Evolutionary conservation across 2,888 invertebrate genomes (phyloP), one percentile per base, ranked within the genome.

Genomic region (Tetrapedia diversipes): DNA sequence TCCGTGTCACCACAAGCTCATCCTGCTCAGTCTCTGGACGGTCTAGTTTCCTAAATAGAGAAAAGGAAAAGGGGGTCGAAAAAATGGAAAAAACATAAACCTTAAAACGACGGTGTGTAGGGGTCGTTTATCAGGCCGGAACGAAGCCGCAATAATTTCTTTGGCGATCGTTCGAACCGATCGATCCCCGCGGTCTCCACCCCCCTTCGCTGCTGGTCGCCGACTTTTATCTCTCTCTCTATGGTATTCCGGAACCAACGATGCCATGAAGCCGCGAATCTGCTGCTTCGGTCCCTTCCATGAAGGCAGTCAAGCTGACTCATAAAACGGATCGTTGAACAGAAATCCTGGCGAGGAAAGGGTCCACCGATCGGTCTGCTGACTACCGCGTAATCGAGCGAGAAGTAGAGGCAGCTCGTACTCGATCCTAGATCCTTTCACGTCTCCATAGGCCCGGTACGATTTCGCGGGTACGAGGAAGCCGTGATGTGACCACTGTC

Each of bases 121-220:
- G 66, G 77, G 72, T 83, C 77, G 85, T 83, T 83, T 83, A 84
- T 83, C 79, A 72, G 82, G 71, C 79, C 78, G 86, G 84, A 86
- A 85, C 86, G 83, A 83, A 80, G 78, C 77, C 72, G 77, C 83
- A 82, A 77, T 86, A 78, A 81, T 85, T 86, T 86, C 85, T 87
- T 86, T 86, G 65, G 74, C 77, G 79, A 82, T 78, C 78, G 84
- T 86, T 87, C 83, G 79, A 79, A 79, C 68, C 81, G 87, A 86
- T 87, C 81, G 86, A 85, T 77, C 80, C 66, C 73, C 66, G 63
- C 76, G 70, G 65, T 19, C 45, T 16, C 34, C 22, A n/a, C 22
- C 72, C 75, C 71, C 64, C 64, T 56, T 34, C 19, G 16, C 16
- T 67, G 57, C 34, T 45, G 49, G 47, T 29, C 41, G n/a, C 29